A percentile compares a stretch with the other conserved stretches of the same genome.
phyloP scores from a whole-genome alignment of 1,140 invertebrate species.

The Sycophila sp. region DNA sequence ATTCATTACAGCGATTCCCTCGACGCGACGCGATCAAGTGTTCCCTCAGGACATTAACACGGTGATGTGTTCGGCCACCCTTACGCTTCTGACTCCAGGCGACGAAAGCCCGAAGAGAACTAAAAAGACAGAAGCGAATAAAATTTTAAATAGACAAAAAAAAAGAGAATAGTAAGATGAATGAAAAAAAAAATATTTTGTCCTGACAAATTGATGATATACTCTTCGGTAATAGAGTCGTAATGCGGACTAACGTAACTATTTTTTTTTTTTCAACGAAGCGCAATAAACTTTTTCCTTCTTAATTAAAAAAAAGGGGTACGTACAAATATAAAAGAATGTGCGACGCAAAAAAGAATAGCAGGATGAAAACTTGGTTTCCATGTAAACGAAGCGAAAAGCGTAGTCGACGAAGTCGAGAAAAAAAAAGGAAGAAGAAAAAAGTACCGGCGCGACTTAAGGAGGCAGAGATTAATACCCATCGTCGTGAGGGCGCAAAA shows the following conservation, averaged over 20 bases:
- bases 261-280: too few relatives aligned
- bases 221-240: too few relatives aligned
- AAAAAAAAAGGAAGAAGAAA: background rate
- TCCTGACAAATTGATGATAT: too few relatives aligned
- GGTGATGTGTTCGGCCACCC: background rate
- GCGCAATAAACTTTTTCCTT: too few relatives aligned
- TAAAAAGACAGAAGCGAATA: background rate
- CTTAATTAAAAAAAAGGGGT: too few relatives aligned
- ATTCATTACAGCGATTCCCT: constrained; percentile 26
- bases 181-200: too few relatives aligned
- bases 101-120: constrained; percentile 4
- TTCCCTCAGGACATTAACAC: constrained; percentile 17
- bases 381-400: too few relatives aligned
- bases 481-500: background rate
- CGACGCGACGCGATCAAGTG: constrained; percentile 25
- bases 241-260: too few relatives aligned
- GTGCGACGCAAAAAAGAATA: too few relatives aligned
- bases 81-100: background rate
- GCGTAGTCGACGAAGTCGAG: background rate
- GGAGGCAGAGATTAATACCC: constrained; percentile 3
- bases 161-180: too few relatives aligned
- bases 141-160: background rate
- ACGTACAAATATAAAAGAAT: too few relatives aligned
- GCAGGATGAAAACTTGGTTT: too few relatives aligned
- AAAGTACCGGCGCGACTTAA: background rate